Base-by-base conservation (phyloP, 1,140 invertebrate species). In the Cyphomyrmex costatus region DNA sequence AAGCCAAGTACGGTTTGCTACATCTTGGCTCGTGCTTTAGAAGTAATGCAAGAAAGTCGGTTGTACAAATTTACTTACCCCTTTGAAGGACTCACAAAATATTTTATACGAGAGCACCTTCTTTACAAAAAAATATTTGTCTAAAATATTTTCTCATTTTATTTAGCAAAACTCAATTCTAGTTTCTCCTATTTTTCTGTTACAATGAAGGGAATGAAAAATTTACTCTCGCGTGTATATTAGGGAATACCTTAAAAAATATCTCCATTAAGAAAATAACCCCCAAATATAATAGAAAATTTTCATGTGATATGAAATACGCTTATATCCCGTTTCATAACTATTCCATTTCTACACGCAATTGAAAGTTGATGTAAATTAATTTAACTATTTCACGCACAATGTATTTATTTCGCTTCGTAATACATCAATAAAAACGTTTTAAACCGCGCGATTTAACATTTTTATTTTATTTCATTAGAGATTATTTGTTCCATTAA, bases 31-130 rank as follows among this genome's bases (percentile, higher is more conserved):
- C 53, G 66, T 27, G 78, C 79, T 73, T 82, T 73, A 24, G 36
- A 73, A 73, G 68, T 70, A 68, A 80, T 42, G 63, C 79, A 74
- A n/a, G 36, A 83, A 83, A 83, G 79, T 83, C 68, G 79, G 68
- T 49, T 61, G 33, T 73, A 61, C 68, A 83, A 83, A 83, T 83
- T 83, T 83, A 49, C 79, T 60, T 74, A 74, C 8, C 36, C 68
- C 53, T 83, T 73, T 60, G 56, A 83, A 49, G 14, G 66, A 56
- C 56, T 74, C 68, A 33, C 79, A 51, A 70, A 83, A 83, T 83
- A 74, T 83, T 83, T 83, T 74, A 83, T 73, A 73, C 68, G 7
- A 82, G 53, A 82, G 19, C 60, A 60, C 24, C 36, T 74, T 49
- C 70, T 12, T 61, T 46, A 74, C 14, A 12, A 46, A 83, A 56